Evolutionary conservation across 2,113 vertebrate genomes (phyloP).

Genomic region (Phyllopteryx taeniolatus): DNA sequence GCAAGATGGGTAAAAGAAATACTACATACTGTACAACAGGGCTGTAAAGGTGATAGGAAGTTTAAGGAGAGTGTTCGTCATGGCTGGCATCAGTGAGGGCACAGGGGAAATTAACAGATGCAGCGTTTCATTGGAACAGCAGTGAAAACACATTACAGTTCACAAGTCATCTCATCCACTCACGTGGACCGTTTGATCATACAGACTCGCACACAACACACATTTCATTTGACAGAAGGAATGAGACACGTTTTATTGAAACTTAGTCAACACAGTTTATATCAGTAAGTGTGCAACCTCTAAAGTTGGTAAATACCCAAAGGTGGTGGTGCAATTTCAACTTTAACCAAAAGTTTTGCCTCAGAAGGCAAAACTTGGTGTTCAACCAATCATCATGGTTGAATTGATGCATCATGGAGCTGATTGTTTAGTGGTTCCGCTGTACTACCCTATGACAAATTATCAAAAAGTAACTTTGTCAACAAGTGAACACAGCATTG

Average conservation of each 20-base stretch:
- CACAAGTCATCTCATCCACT: slow-evolving; percentile 21
- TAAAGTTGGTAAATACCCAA: neutral
- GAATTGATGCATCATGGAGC: too few species aligned
- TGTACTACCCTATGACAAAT: too few species aligned
- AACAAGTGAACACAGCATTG: too few species aligned
- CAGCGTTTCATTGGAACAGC: slow-evolving; percentile 28
- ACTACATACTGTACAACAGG: neutral
- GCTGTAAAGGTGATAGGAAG: slow-evolving; percentile 34
- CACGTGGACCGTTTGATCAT: neutral
- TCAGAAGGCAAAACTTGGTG: too few species aligned
- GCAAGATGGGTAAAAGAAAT: slow-evolving; percentile 8
- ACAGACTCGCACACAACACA: slow-evolving; percentile 7
- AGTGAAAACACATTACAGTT: slow-evolving; percentile 38
- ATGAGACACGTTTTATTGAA: slow-evolving; percentile 7
- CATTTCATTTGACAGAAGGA: slow-evolving; percentile 4
- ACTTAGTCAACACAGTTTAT: neutral
- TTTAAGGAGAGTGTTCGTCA: slow-evolving; percentile 38
- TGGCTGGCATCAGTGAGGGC: slow-evolving; percentile 31
- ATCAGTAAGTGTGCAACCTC: neutral
- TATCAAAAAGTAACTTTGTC: too few species aligned
- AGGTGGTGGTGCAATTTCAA: neutral
- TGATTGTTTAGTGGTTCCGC: too few species aligned
- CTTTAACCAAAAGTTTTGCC: neutral
- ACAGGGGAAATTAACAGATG: slow-evolving; percentile 55
- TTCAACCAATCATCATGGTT: too few species aligned